Percentiles rank a stretch among this genome's conserved stretches.
Evolutionary conservation across 2,797 vertebrate genomes (phyloP).

Genomic region (Neosilurus mollespiculum): DNA sequence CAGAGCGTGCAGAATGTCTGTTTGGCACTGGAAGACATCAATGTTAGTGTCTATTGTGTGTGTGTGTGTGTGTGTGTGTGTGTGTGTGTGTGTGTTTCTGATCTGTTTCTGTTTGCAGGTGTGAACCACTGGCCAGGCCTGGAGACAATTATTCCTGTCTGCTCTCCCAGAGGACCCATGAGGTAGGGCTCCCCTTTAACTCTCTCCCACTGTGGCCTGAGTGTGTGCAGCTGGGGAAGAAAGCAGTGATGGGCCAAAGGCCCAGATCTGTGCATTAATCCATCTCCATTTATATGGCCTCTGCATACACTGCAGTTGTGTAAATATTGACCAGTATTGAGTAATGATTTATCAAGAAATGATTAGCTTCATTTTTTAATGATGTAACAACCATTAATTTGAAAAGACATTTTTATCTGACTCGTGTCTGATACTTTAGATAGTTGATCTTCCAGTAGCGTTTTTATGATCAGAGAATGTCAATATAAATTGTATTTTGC

Average conservation of each 20-base stretch:
- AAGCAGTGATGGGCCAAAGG: slow-evolving; percentile 25
- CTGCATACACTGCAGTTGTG: slow-evolving; percentile 11
- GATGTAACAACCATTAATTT: background rate
- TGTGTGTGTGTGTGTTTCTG: too few species aligned
- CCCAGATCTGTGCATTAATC: slow-evolving; percentile 37
- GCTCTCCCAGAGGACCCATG: slow-evolving; percentile 50
- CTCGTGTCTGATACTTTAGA: background rate
- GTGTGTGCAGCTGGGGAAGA: slow-evolving; percentile 37
- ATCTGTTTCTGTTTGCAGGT: slow-evolving; percentile 17
- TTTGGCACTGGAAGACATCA: too few species aligned
- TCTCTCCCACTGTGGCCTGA: slow-evolving; percentile 50
- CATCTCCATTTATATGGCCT: slow-evolving; percentile 18
- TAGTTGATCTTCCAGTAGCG: background rate
- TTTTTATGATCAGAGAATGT: background rate
- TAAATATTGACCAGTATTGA: slow-evolving; percentile 17
- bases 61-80: too few species aligned
- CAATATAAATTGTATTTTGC: background rate
- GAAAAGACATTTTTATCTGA: background rate
- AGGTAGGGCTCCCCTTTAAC: slow-evolving; percentile 37
- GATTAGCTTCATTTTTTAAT: background rate
- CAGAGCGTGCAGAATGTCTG: too few species aligned
- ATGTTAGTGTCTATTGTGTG: too few species aligned
- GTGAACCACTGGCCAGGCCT: slow-evolving; percentile 43
- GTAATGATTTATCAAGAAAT: background rate
- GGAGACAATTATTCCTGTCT: slow-evolving; percentile 54